phyloP scores from a whole-genome alignment of 2,797 vertebrate genomes.

The Hirundo rustica region DNA sequence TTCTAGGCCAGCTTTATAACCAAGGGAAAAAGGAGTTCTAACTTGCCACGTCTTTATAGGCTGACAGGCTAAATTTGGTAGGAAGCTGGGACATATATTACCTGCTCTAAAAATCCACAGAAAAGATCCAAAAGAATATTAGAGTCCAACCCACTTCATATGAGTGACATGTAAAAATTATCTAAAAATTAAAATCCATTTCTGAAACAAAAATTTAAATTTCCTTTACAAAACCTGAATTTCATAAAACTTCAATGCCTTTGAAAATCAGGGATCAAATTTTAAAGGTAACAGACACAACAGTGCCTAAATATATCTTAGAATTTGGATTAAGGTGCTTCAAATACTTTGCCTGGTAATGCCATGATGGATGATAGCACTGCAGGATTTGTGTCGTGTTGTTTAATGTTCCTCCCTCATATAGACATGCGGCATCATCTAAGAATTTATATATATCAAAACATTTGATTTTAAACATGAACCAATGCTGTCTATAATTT shows the following conservation, averaged over 20 bases:
- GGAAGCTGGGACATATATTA: background rate
- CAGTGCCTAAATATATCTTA: background rate
- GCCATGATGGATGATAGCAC: too few relatives aligned
- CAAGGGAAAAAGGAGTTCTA: background rate
- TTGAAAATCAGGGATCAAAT: background rate
- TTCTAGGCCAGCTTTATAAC: background rate
- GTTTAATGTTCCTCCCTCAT: background rate
- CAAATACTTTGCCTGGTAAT: background rate
- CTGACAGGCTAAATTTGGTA: background rate
- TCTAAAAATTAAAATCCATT: background rate
- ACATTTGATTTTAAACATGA: background rate
- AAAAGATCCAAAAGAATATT: background rate
- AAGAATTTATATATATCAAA: background rate
- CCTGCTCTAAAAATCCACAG: background rate
- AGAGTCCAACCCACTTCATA: background rate
- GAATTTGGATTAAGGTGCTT: background rate
- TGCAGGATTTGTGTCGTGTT: background rate
- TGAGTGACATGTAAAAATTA: background rate
- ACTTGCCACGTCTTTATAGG: background rate
- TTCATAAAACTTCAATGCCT: background rate
- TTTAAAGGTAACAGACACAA: background rate
- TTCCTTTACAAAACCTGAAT: background rate
- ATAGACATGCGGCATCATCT: fast-evolving
- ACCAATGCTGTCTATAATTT: background rate
- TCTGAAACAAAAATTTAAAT: background rate